A percentile compares a stretch with the other conserved stretches of the same genome.
Evolutionary conservation across 2,888 invertebrate genomes (phyloP).

Genomic region (Graphium colonna): DNA sequence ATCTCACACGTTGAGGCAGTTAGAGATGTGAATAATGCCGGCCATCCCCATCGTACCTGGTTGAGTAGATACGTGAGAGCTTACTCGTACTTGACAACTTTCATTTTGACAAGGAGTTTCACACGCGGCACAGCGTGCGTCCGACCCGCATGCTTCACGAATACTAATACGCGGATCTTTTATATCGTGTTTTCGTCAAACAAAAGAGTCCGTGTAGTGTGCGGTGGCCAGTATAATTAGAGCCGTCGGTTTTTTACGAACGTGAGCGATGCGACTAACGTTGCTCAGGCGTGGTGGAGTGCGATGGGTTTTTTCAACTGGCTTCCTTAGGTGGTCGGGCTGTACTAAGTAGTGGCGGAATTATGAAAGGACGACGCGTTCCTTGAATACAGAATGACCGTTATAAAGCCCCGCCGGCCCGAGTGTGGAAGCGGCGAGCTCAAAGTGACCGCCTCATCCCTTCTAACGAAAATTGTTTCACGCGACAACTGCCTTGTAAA

Average conservation of each 20-base stretch:
- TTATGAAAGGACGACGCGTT: constrained; percentile 71
- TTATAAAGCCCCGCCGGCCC: constrained; percentile 51
- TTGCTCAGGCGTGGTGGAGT: constrained; percentile 32
- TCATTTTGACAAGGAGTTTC: not conserved
- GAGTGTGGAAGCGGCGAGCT: constrained; percentile 17
- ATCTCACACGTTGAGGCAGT: too few species aligned
- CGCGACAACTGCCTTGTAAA: constrained; percentile 6
- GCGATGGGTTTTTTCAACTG: constrained; percentile 42
- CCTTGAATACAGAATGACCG: constrained; percentile 69
- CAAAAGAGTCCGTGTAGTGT: constrained; percentile 72
- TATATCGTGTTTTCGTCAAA: constrained; percentile 76
- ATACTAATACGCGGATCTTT: constrained; percentile 80
- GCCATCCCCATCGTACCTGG: too few species aligned
- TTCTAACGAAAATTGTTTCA: constrained; percentile 12
- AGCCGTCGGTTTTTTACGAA: constrained; percentile 30
- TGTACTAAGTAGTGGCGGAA: constrained; percentile 73
- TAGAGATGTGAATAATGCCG: too few species aligned
- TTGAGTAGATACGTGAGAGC: too few species aligned
- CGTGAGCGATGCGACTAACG: not conserved
- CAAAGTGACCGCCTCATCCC: constrained; percentile 17
- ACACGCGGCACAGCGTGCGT: constrained; percentile 36
- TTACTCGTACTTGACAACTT: too few species aligned
- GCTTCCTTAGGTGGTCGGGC: constrained; percentile 61
- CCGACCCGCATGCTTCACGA: constrained; percentile 56
- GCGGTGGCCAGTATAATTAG: constrained; percentile 50